Conservation (phyloP, 1,140 invertebrate genomes). For the Drosophila pseudoananassae region DNA sequence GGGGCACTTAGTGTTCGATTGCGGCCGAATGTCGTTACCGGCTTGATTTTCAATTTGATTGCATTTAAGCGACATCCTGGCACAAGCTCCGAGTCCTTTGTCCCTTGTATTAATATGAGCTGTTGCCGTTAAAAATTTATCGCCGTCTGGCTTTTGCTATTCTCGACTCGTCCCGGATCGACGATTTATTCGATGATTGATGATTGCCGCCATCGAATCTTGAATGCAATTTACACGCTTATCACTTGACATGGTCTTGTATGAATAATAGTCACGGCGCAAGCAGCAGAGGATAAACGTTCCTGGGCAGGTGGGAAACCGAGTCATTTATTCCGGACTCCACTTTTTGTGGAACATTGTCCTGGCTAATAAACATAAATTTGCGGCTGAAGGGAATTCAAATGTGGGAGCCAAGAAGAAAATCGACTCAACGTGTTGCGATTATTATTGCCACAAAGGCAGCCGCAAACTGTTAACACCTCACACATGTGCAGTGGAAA, state of each 20-base stretch:
- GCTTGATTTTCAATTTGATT: constrained; percentile 79
- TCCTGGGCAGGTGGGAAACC: constrained; percentile 12
- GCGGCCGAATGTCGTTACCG: constrained; percentile 72
- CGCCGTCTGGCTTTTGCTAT: constrained; percentile 24
- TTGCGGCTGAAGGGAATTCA: constrained; percentile 27
- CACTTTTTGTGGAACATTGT: constrained; percentile 27
- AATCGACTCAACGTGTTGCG: neutral
- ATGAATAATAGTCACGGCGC: constrained; percentile 27
- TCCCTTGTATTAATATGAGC: constrained; percentile 10
- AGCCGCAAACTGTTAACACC: constrained; percentile 71
- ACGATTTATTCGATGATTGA: constrained; percentile 74
- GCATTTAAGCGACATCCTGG: constrained; percentile 61
- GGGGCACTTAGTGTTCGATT: constrained; percentile 52
- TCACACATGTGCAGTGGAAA: constrained; percentile 31
- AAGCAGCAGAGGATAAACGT: constrained; percentile 24
- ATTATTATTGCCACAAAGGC: constrained; percentile 28
- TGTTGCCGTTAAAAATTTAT: constrained; percentile 56
- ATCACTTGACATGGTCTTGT: constrained; percentile 53
- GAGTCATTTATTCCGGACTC: constrained; percentile 26
- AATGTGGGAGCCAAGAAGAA: neutral
- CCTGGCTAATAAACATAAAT: constrained; percentile 49
- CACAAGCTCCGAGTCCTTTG: constrained; percentile 40
- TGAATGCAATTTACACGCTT: constrained; percentile 66
- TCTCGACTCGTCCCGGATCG: constrained; percentile 33
- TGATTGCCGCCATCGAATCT: constrained; percentile 46